These are phyloP conservation scores for Donacobius atricapilla DNA, from an alignment of 2,113 vertebrate species.

Conservation along the genomic window DNA sequence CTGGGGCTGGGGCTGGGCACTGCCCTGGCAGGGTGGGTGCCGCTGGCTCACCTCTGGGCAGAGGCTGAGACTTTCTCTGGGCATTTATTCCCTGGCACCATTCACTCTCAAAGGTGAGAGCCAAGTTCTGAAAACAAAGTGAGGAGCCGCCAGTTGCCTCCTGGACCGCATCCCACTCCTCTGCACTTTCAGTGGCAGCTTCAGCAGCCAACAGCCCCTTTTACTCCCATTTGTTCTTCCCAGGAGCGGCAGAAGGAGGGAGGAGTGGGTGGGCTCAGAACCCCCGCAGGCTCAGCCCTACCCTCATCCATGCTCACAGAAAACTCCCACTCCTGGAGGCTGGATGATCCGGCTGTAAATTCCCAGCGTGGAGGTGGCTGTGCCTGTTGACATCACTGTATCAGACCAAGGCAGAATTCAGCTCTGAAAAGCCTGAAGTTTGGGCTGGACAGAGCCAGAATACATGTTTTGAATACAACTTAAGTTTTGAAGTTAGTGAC, in stretches of 20 bases:
- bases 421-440: neutral
- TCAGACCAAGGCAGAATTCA: neutral
- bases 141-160: rapidly evolving
- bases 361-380: neutral
- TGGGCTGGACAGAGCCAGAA: neutral
- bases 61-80: neutral
- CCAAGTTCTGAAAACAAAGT: neutral
- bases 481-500: neutral
- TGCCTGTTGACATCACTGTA: rapidly evolving
- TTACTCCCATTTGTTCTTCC: too few relatives aligned
- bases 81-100: neutral
- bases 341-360: neutral
- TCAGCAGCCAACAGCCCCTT: neutral
- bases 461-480: neutral
- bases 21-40: neutral
- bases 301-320: rapidly evolving
- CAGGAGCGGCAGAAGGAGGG: neutral
- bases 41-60: rapidly evolving
- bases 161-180: neutral
- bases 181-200: neutral
- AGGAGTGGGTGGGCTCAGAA: neutral
- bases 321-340: neutral
- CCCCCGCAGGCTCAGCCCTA: neutral
- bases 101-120: neutral
- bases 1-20: neutral